Conservation (phyloP, 23 tunicate species). For the Botrylloides violaceus region DNA sequence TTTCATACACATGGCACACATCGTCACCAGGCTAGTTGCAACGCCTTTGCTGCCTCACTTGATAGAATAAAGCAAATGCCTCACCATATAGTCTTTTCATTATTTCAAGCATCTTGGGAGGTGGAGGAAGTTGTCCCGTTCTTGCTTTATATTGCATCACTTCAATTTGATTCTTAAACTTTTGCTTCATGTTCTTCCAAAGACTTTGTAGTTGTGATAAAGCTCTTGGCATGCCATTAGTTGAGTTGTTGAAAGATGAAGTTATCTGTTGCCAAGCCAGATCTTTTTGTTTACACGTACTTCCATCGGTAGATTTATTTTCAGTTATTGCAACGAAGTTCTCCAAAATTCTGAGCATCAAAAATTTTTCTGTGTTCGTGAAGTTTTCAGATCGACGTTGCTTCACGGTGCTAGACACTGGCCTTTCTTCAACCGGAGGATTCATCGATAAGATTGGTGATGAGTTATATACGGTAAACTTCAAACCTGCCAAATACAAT, state of each 20-base stretch:
- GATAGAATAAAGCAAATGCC: not conserved
- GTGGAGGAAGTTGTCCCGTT: not conserved
- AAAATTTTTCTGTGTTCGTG: not conserved
- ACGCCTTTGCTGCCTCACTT: no score
- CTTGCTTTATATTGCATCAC: not conserved
- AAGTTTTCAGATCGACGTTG: not conserved
- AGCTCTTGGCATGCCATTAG: not conserved
- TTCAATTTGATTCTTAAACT: not conserved
- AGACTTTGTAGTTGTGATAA: not conserved
- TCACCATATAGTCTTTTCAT: not conserved
- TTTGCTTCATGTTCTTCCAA: not conserved
- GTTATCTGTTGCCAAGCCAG: not conserved
- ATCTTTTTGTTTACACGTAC: not conserved
- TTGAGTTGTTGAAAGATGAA: not conserved
- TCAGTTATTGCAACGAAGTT: not conserved
- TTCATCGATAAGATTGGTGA: no score
- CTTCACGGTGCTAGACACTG: not conserved
- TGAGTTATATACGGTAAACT: no score
- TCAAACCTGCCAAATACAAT: no score
- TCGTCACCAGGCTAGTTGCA: no score
- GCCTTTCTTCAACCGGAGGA: no score
- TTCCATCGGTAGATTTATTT: not conserved
- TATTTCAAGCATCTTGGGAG: not conserved
- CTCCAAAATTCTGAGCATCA: not conserved
- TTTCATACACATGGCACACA: no score